Evolutionary conservation across 2,797 vertebrate species (phyloP), one percentile per base, ranked within the genome.

Genomic region (Acanthiza pusilla): DNA sequence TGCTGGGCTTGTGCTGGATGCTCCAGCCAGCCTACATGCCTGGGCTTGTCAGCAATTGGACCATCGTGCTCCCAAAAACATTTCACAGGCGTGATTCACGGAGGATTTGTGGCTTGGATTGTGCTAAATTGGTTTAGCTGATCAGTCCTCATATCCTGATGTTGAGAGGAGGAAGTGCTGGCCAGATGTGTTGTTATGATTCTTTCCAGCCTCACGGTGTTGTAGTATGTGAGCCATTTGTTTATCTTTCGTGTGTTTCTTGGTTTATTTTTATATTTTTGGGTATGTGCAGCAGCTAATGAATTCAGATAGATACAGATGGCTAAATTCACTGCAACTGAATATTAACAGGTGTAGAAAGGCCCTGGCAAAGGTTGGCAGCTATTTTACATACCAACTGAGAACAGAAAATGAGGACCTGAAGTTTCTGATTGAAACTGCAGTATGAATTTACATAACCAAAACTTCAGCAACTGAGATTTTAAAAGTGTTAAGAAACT

Each of bases 301-400:
- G 34, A 86, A 82, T 67, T 88, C 42, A 48, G 53, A 50, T 68
- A 65, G 48, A 57, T 51, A 38, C 18, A 76, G 79, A 68, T 58
- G 63, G 74, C 20, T 84, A 57, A 83, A 77, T 61, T 85, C 82
- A 76, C 48, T 95, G 81, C 55, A 40, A 45, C 36, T 60, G 36
- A 85, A 72, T 79, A 90, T 94, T 93, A 89, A 73, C 74, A 86
- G 50, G 70, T 91, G 54, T 63, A 89, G 93, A 95, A 96, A 92
- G 82, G 67, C n/a, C 30, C 23, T 34, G 42, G 32, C 5, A 7
- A 86, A 75, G 43, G 40, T 38, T 91, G 85, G 76, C 72, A 93
- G 53, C 48, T 88, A 21, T 62, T 84, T 54, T 36, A 82, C 48
- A 21, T 51, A 54, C 54, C 47, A 92, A 47, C 76, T 74, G 73